Percentiles rank a stretch among this genome's conserved stretches.
Conservation (phyloP, 2,113 vertebrate genomes). For the Gavialis gangeticus region DNA sequence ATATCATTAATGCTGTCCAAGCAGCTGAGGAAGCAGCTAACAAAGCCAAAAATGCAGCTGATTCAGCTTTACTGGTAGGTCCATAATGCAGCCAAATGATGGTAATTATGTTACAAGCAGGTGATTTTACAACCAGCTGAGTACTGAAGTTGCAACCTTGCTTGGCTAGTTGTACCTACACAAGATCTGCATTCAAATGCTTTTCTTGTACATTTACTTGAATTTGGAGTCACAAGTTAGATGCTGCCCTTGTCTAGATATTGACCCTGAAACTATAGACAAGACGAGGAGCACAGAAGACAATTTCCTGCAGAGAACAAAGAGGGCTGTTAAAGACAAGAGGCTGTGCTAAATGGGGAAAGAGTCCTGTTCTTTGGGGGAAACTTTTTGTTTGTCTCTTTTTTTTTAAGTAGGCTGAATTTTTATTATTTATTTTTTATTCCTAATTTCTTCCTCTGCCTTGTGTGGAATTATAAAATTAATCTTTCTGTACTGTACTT, state of each 20-base stretch:
- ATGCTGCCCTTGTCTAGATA: not conserved
- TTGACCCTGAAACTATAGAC: not conserved
- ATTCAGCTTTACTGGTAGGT: conserved; percentile 86
- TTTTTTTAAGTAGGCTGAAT: too few species aligned
- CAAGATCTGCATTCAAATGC: not conserved
- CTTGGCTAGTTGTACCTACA: not conserved
- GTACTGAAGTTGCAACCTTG: not conserved
- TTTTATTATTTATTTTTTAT: not conserved
- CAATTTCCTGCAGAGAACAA: not conserved
- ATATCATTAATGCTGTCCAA: conserved; percentile 89
- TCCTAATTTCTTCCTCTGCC: not conserved
- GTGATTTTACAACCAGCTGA: rapidly evolving
- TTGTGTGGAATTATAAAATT: not conserved
- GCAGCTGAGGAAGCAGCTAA: conserved; percentile 89
- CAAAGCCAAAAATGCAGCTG: conserved; percentile 86
- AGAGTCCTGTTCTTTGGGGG: not conserved
- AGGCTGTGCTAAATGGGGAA: not conserved
- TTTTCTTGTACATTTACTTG: not conserved
- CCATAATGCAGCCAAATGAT: not conserved
- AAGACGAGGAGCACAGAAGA: not conserved
- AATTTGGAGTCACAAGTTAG: not conserved
- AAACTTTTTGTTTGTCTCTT: not conserved
- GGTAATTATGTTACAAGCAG: not conserved
- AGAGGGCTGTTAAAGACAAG: not conserved
- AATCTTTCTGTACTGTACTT: conserved; percentile 16